Conservation (phyloP, 2,113 vertebrate genomes). For the Microcebus lehilahytsara region DNA sequence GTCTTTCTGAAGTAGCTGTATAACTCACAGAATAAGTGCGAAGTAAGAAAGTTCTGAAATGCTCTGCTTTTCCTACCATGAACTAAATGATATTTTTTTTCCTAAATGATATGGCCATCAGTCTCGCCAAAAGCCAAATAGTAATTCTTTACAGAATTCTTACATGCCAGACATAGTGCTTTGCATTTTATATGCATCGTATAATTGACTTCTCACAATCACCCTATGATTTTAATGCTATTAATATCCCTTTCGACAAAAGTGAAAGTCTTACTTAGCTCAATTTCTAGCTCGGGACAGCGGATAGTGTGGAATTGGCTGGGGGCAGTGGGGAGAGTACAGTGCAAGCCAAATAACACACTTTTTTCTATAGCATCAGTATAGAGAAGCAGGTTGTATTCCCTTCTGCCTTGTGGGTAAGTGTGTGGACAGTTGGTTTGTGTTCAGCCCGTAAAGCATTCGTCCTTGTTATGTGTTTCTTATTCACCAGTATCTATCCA, state of each 20-base stretch:
- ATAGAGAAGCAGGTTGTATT: rapidly evolving
- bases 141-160: background rate
- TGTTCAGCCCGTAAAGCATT: background rate
- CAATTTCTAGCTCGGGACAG: background rate
- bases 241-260: background rate
- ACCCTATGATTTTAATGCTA: background rate
- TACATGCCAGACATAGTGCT: background rate
- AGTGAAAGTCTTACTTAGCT: background rate
- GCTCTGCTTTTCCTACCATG: background rate
- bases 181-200: background rate
- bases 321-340: rapidly evolving
- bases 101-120: rapidly evolving
- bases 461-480: background rate
- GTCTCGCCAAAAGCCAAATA: background rate
- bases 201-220: background rate
- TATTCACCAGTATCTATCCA: background rate
- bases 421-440: background rate
- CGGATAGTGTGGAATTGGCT: background rate
- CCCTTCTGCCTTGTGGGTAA: background rate
- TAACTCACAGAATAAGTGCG: background rate
- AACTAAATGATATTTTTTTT: background rate
- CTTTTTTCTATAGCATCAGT: too few relatives aligned
- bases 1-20: background rate
- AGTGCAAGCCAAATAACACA: background rate
- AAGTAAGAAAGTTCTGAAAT: background rate